These are phyloP conservation scores for Cryptocheilus praepositus DNA, from an alignment of 2,888 invertebrate genomes.

Conservation along the genomic window DNA sequence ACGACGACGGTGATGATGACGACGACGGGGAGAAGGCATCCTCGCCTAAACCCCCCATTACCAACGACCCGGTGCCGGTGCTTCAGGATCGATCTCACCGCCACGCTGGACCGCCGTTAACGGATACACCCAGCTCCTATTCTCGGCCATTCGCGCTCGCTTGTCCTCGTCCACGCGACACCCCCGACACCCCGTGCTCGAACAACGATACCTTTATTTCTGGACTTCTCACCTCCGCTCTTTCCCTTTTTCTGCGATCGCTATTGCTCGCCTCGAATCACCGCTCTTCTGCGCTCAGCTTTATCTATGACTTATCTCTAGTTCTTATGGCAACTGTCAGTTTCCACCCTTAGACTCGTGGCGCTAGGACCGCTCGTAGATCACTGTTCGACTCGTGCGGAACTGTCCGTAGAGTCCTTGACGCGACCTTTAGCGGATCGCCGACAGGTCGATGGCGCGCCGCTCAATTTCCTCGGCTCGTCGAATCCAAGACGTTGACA, in stretches of 20 bases:
- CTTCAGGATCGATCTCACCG: conserved; percentile 63
- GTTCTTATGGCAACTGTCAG: no score
- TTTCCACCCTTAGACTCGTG: conserved; percentile 14
- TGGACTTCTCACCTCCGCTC: not conserved
- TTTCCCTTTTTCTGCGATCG: conserved; percentile 1
- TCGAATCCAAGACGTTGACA: not conserved
- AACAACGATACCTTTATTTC: not conserved
- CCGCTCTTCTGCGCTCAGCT: conserved; percentile 10
- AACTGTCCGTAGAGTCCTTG: conserved; percentile 34
- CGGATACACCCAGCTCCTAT: conserved; percentile 58
- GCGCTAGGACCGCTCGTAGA: conserved; percentile 20
- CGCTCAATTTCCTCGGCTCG: not conserved
- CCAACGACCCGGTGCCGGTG: conserved; percentile 65
- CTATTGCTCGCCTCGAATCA: conserved; percentile 11
- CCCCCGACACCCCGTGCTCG: conserved; percentile 7
- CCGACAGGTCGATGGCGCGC: conserved; percentile 19
- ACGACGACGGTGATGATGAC: conserved; percentile 65
- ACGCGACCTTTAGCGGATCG: conserved; percentile 25
- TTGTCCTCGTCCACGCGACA: conserved; percentile 11
- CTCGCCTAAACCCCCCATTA: conserved; percentile 74
- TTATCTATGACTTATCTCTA: no score
- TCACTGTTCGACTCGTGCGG: no score
- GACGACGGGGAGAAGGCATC: conserved; percentile 73
- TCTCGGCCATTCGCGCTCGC: conserved; percentile 67
- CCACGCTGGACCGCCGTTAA: conserved; percentile 57